These are phyloP conservation scores for Tiliacea aurago DNA, from an alignment of 2,888 invertebrate species.

Conservation along the genomic window DNA sequence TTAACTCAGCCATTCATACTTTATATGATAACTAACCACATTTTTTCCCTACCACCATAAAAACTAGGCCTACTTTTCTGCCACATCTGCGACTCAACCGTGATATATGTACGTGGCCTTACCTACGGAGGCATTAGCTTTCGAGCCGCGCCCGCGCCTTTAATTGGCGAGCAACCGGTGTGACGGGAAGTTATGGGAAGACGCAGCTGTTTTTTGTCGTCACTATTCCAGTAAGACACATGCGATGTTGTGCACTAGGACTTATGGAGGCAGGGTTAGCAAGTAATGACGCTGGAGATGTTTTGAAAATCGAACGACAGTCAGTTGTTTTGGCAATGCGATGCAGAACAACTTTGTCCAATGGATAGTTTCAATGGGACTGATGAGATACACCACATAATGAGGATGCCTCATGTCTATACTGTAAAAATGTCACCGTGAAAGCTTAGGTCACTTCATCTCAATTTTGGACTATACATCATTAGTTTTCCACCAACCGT, in stretches of 20 bases:
- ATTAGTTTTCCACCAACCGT: too few relatives aligned
- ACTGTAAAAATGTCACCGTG: too few relatives aligned
- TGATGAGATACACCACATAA: too few relatives aligned
- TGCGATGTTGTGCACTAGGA: constrained; percentile 57
- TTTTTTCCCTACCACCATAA: constrained; percentile 31
- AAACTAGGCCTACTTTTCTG: constrained; percentile 48
- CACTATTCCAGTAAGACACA: constrained; percentile 64
- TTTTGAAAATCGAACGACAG: not conserved
- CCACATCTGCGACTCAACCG: constrained; percentile 27
- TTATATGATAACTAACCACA: constrained; percentile 49
- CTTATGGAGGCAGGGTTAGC: constrained; percentile 48
- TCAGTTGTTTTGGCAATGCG: not conserved
- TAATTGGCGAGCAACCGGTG: constrained; percentile 68
- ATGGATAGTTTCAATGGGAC: not conserved
- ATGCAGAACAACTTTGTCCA: not conserved
- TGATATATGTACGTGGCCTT: constrained; percentile 50
- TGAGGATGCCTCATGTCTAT: too few relatives aligned
- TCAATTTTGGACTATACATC: too few relatives aligned
- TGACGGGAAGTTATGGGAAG: constrained; percentile 75
- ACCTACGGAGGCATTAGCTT: constrained; percentile 64
- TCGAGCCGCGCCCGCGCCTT: constrained; percentile 68
- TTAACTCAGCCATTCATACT: constrained; percentile 45
- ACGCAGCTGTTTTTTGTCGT: constrained; percentile 70
- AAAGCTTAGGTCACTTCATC: too few relatives aligned
- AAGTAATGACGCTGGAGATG: not conserved